phyloP scores from a whole-genome alignment of 1,140 invertebrate species.

The Mya arenaria region DNA sequence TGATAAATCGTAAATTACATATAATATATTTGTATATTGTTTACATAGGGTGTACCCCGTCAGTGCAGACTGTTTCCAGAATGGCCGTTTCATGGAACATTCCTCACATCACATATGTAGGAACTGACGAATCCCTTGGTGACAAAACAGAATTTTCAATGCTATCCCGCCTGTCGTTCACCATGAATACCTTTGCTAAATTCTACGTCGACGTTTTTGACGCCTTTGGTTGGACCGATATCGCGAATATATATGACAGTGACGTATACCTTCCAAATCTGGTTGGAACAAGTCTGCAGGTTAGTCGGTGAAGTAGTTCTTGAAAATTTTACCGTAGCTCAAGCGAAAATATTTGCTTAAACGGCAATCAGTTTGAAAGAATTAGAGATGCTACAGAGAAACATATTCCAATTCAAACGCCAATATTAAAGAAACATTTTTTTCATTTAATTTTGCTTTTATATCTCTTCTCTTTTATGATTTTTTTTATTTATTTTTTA shows the following conservation, averaged over 20 bases:
- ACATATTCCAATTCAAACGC: no score
- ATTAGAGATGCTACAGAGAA: no score
- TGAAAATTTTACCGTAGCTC: no score
- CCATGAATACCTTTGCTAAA: slow-evolving; percentile 36
- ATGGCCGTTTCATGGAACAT: slow-evolving; percentile 65
- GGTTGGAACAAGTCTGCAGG: slow-evolving; percentile 31
- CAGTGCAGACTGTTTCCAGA: slow-evolving; percentile 57
- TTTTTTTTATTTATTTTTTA: no score
- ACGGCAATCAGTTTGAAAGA: no score
- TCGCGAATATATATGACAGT: slow-evolving; percentile 37
- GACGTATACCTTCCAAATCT: slow-evolving; percentile 28
- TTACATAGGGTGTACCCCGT: slow-evolving; percentile 59
- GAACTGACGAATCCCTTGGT: slow-evolving; percentile 55
- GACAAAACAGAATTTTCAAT: slow-evolving; percentile 58
- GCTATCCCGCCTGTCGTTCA: slow-evolving; percentile 35
- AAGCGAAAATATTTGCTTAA: no score
- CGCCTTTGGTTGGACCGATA: slow-evolving; percentile 22
- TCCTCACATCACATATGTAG: slow-evolving; percentile 63
- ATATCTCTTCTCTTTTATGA: no score
- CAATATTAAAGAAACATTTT: no score
- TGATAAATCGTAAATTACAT: no score
- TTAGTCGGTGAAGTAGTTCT: no score
- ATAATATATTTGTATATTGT: no score
- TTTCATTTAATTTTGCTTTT: no score
- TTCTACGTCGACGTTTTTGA: slow-evolving; percentile 37